Evolutionary conservation across 1,140 invertebrate species (phyloP), one percentile per base, ranked within the genome.

Genomic region (Heterodera schachtii): DNA sequence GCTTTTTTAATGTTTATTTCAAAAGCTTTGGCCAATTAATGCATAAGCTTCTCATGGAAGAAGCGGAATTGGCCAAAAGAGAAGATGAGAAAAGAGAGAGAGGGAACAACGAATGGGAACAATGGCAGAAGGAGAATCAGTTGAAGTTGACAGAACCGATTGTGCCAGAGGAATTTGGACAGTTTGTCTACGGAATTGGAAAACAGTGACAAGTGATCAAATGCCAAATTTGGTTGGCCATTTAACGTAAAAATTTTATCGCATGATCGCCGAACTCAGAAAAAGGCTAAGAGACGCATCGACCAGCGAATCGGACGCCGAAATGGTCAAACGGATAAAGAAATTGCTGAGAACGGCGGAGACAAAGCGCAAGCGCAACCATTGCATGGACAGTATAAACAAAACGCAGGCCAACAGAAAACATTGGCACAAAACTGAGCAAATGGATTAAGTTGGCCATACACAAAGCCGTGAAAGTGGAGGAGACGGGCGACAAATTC

Each of bases 381-480:
- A 82, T 49, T 49, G 75, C 49, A 47, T 84, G n/a, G 85, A 83
- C 82, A 75, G n/a, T 47, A 81, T 83, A n/a, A 84, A 83, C 82
- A 83, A 83, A 71, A 83, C 82, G 5, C 82, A 83, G 69, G n/a
- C 79, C 49, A 60, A 21, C 57, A 64, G 16, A 64, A 64, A 19
- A 64, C 5, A 64, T 64, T 64, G 57, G 19, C 11, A 2, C 11
- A 19, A 19, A 31, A 31, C 31, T 31, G 31, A 31, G 1, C 31
- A 31, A 31, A 31, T 31, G 31, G 31, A 31, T 73, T 73, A 5
- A 44, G 49, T 71, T 81, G 60, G 85, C 85, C 43, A 79, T 84
- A 44, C 84, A 85, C 67, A 85, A 85, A 78, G 21, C 31, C 67
- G 85, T 87, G 19, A 81, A 81, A 69, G 82, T 85, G 43, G 84